These are phyloP conservation scores for Polydesmus complanatus DNA, from an alignment of 2,888 invertebrate genomes.

Conservation along the genomic window DNA sequence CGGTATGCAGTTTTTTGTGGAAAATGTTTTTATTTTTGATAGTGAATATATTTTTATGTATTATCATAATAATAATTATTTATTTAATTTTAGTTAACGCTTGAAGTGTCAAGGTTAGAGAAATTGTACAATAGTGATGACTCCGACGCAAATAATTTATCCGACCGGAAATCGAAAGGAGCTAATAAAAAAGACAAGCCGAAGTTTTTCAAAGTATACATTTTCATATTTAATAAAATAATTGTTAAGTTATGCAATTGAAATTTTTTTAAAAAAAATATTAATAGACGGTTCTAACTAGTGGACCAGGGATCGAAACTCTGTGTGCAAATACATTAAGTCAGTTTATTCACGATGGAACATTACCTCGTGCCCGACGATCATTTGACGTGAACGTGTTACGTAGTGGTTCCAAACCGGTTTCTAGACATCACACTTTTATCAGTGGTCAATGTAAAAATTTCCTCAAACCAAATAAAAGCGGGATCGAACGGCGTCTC, in stretches of 20 bases:
- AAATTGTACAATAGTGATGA: background rate
- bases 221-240: no score
- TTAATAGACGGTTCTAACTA: background rate
- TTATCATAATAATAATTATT: background rate
- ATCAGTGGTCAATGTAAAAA: background rate
- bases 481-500: background rate
- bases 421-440: background rate
- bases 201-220: background rate
- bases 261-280: background rate
- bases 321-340: conserved; percentile 3
- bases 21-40: background rate
- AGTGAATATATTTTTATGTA: background rate
- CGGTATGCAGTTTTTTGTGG: background rate
- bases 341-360: background rate
- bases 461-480: background rate
- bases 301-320: conserved; percentile 2
- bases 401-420: background rate
- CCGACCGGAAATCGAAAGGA: background rate
- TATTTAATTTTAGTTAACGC: background rate
- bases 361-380: background rate
- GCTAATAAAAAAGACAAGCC: background rate
- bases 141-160: background rate
- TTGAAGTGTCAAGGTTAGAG: conserved; percentile 5
- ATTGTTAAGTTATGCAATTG: background rate
- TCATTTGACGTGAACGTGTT: background rate